A percentile compares a stretch with the other conserved stretches of the same genome.
Conservation (phyloP, 2,797 vertebrate species). For the Cryptoblepharus egeriae region DNA sequence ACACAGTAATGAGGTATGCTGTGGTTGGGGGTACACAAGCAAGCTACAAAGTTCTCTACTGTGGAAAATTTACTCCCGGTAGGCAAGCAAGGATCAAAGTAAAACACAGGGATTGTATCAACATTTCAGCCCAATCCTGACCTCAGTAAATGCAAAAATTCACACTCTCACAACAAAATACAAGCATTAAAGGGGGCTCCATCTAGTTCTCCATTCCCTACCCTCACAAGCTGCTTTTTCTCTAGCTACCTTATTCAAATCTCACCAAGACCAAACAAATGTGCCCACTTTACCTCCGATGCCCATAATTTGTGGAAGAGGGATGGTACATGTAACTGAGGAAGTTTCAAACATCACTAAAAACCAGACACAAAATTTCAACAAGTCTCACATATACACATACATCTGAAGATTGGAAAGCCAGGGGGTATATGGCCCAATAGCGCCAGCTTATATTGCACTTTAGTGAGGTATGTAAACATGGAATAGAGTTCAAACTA, state of each 20-base stretch:
- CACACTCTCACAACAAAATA: background rate
- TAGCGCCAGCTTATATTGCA: background rate
- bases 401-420: background rate
- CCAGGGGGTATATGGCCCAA: conserved; percentile 21
- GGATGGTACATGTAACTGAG: background rate
- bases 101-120: background rate
- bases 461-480: conserved; percentile 61
- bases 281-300: background rate
- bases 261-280: background rate
- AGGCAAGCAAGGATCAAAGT: background rate
- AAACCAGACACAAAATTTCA: background rate
- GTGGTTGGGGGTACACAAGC: too few species aligned
- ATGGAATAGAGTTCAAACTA: conserved; percentile 39
- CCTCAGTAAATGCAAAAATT: background rate
- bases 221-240: too few species aligned
- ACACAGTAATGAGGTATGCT: background rate
- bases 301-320: background rate
- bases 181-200: background rate
- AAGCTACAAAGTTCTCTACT: background rate
- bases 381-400: background rate
- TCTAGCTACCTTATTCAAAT: too few species aligned
- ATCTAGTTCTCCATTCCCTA: too few species aligned
- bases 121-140: background rate
- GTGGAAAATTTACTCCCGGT: background rate
- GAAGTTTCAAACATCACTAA: background rate